A percentile compares a stretch with the other conserved stretches of the same genome.
Evolutionary conservation across 2,113 vertebrate species (phyloP).

Genomic region (Synchiropus splendidus): DNA sequence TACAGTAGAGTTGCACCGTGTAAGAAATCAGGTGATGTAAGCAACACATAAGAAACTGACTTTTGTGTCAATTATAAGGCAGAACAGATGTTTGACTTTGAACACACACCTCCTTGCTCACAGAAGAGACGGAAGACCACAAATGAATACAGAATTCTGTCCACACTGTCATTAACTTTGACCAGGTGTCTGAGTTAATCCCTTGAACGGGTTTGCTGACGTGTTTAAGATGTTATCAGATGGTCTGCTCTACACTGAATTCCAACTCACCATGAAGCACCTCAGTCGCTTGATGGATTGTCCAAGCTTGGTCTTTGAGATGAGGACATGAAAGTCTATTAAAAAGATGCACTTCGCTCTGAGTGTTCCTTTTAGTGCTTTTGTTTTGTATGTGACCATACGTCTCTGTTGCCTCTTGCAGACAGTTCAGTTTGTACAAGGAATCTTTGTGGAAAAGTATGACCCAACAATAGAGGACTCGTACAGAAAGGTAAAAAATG

Average conservation of each 20-base stretch:
- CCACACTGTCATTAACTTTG: slow-evolving; percentile 8
- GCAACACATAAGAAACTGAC: no score
- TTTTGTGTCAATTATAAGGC: no score
- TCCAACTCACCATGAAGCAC: slow-evolving; percentile 7
- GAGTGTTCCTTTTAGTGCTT: no score
- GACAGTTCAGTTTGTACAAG: slow-evolving; percentile 99
- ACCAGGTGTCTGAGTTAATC: slow-evolving; percentile 38
- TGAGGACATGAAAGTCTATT: not conserved
- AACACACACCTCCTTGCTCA: no score
- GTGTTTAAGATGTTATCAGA: slow-evolving; percentile 25
- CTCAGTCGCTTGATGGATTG: no score
- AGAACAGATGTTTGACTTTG: not conserved
- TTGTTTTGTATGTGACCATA: slow-evolving; percentile 5
- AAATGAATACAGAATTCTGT: slow-evolving; percentile 8
- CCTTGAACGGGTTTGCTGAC: slow-evolving; percentile 15
- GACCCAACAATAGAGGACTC: slow-evolving; percentile 99
- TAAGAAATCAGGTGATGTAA: not conserved
- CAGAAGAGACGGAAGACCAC: not conserved
- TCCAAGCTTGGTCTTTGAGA: slow-evolving; percentile 1
- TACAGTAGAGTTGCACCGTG: no score
- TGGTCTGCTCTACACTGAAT: slow-evolving; percentile 19
- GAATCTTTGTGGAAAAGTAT: slow-evolving; percentile 99
- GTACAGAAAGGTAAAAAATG: slow-evolving; percentile 99
- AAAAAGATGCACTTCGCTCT: no score
- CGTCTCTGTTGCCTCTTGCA: slow-evolving; percentile 47